Base-by-base conservation (phyloP, 2,888 invertebrate genomes). In the Hirtodrosophila cameraria region DNA sequence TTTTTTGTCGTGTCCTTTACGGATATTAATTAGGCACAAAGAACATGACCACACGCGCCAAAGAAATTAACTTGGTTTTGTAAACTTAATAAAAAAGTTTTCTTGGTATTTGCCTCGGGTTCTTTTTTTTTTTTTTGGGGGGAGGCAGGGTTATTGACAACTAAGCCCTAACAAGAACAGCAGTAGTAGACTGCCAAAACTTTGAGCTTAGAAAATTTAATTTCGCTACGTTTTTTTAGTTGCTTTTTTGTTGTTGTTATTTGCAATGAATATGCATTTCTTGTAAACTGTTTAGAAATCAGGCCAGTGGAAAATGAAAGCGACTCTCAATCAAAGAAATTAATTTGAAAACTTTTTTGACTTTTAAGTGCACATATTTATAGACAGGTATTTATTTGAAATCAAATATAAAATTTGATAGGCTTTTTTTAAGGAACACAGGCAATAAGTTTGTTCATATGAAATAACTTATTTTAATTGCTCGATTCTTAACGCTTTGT, bases 71-170 rank as follows among this genome's bases (percentile, higher is more conserved):
- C 68, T 79, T 83, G 18, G 49, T 57, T 68, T 49, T 63, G 62
- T 62, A 69, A 86, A 86, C 86, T 79, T 79, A 79, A 80, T 80
- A 86, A 66, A 80, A 80, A 86, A 86, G 66, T 79, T 86, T 73
- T 79, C 83, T 73, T 12, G 31, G 43, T 59, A 60, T 49, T 31
- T 23, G 50, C 23, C 38, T 33, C n/a, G n/a, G n/a, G n/a, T 23
- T 28, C 25, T 39, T 39, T 16, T 35, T 43, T 18, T 25, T 28
- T 39, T 39, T 16, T 31, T 43, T 25, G 25, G 31, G 27, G 15
- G 20, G 12, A 13, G 28, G 7, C 27, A 27, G 12, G 16, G 18
- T 38, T 43, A 53, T 59, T 60, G 67, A 42, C 61, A 66, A 53
- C 46, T 43, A 39, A 23, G 12, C 25, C 25, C 38, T 28, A 60